phyloP scores from a whole-genome alignment of 2,797 vertebrate genomes.

The Molossus alvarezi region DNA sequence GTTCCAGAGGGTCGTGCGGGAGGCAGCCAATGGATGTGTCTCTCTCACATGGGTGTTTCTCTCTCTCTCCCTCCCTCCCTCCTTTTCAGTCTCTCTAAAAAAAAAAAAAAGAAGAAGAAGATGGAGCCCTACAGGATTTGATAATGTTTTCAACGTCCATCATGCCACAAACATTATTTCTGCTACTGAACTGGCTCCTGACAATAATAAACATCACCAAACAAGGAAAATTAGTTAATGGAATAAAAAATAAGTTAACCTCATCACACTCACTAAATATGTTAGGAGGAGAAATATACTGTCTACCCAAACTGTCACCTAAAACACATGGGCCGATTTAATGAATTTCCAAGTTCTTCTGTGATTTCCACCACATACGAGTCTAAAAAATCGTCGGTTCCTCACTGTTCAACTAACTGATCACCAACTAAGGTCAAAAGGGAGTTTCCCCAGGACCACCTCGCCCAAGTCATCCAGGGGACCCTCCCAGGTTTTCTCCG shows the following conservation, averaged over 20 bases:
- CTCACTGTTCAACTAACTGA: background rate
- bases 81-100: too few species aligned
- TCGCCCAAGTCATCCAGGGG: background rate
- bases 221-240: background rate
- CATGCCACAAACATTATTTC: background rate
- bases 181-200: background rate
- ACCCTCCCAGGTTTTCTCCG: background rate
- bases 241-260: background rate
- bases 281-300: background rate
- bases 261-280: background rate
- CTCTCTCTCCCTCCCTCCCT: too few species aligned
- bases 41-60: too few species aligned
- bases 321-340: background rate
- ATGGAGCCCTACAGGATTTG: background rate
- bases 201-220: background rate
- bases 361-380: background rate
- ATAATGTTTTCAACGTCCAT: background rate
- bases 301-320: background rate
- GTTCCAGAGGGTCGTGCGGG: too few species aligned
- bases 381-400: background rate
- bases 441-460: background rate
- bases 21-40: too few species aligned
- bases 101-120: too few species aligned
- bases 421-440: background rate
- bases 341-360: background rate